A percentile compares a stretch with the other conserved stretches of the same genome.
Evolutionary conservation across 2,113 vertebrate genomes (phyloP).

Genomic region (Peromyscus polionotus): DNA sequence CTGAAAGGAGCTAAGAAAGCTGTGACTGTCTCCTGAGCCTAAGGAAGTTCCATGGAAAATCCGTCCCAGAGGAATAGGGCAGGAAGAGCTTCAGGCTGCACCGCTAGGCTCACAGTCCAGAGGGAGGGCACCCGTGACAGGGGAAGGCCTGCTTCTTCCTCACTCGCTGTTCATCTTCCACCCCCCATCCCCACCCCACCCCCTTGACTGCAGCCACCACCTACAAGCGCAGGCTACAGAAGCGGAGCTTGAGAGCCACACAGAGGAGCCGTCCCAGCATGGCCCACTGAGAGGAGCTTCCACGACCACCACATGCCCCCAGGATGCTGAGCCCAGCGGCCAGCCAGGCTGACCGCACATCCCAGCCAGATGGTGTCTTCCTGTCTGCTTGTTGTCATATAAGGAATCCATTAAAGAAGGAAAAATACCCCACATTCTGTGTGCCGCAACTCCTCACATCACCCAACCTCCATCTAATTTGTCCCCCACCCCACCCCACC

Average conservation of each 20-base stretch:
- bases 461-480: conserved; percentile 54
- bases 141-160: background rate
- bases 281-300: conserved; percentile 86
- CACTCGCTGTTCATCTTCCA: conserved; percentile 3
- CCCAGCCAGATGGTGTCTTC: conserved; percentile 87
- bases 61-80: background rate
- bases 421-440: conserved; percentile 88
- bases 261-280: conserved; percentile 86
- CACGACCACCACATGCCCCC: conserved; percentile 61
- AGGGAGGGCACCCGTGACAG: background rate
- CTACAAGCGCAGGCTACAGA: conserved; percentile 89
- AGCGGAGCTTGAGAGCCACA: conserved; percentile 87
- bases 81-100: background rate
- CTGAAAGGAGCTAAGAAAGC: background rate
- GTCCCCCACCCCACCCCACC: background rate
- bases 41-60: background rate
- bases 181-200: conserved; percentile 66
- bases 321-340: conserved; percentile 84
- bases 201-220: conserved; percentile 83
- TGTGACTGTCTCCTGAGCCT: background rate
- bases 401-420: conserved; percentile 90
- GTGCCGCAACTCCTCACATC: conserved; percentile 78
- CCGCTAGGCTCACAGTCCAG: fast-evolving
- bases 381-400: conserved; percentile 91
- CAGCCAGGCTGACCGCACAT: conserved; percentile 86